phyloP scores from a whole-genome alignment of 23 tunicate genomes.

The Ascidia mentula region DNA sequence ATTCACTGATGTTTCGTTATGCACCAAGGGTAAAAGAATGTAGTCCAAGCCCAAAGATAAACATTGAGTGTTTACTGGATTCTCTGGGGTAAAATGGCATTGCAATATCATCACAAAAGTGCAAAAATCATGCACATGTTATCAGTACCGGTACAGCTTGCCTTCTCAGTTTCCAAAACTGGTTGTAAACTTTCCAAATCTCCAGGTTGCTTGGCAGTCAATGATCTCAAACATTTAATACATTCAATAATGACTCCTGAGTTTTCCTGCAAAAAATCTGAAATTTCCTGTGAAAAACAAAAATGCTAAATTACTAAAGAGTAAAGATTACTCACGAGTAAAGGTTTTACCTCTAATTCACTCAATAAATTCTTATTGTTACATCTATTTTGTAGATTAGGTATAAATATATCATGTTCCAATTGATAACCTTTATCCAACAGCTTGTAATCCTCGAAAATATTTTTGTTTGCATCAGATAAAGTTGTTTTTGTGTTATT shows the following conservation, averaged over 20 bases:
- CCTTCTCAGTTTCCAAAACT: too few relatives aligned
- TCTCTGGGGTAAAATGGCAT: too few relatives aligned
- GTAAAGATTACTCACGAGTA: background rate
- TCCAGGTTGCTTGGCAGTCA: background rate
- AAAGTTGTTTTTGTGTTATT: background rate
- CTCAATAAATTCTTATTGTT: background rate
- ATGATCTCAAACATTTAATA: background rate
- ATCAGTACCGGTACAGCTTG: too few relatives aligned
- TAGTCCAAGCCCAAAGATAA: too few relatives aligned
- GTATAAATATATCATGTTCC: background rate
- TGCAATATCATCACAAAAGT: too few relatives aligned
- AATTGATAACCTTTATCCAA: background rate
- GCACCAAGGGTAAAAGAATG: too few relatives aligned
- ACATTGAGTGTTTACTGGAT: too few relatives aligned
- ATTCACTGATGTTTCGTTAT: background rate
- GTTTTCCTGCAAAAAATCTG: background rate
- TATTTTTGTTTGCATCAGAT: background rate
- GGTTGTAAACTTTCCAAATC: too few relatives aligned
- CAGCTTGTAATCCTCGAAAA: background rate
- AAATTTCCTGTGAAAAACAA: too few relatives aligned
- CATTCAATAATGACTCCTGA: background rate
- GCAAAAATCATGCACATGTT: too few relatives aligned
- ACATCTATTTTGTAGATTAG: background rate
- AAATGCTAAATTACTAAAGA: too few relatives aligned
- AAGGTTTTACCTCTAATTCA: background rate